Percentiles rank a stretch among this genome's conserved stretches.
Evolutionary conservation across 2,888 invertebrate genomes (phyloP).

Genomic region (Pegoplata infirma): DNA sequence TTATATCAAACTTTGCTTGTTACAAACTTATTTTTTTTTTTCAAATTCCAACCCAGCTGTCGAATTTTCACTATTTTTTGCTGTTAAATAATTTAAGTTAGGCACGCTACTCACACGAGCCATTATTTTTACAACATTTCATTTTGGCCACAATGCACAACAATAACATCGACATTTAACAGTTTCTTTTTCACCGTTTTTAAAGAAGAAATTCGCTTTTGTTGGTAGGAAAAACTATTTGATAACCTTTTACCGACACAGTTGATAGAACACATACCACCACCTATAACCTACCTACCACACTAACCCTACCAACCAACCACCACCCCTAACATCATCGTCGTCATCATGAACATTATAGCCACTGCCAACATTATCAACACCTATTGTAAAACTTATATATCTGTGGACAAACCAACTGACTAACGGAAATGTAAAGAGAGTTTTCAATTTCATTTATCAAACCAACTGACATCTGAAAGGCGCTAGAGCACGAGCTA

Average conservation of each 20-base stretch:
- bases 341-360: background rate
- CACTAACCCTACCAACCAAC: background rate
- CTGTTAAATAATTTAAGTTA: background rate
- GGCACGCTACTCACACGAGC: slow-evolving; percentile 26
- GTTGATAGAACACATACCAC: slow-evolving; percentile 41
- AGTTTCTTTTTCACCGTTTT: background rate
- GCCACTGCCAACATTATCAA: slow-evolving; percentile 24
- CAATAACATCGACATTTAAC: slow-evolving; percentile 22
- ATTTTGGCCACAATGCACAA: slow-evolving; percentile 11
- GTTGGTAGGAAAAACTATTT: slow-evolving; percentile 46
- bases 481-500: slow-evolving; percentile 50
- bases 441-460: slow-evolving; percentile 60
- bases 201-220: background rate
- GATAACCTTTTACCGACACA: slow-evolving; percentile 58
- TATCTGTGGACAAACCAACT: slow-evolving; percentile 19
- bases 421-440: slow-evolving; percentile 37
- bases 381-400: slow-evolving; percentile 16
- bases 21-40: background rate
- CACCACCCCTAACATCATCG: background rate
- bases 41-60: slow-evolving; percentile 22
- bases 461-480: slow-evolving; percentile 57
- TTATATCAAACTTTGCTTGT: background rate
- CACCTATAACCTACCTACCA: slow-evolving; percentile 9
- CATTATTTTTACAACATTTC: slow-evolving; percentile 21
- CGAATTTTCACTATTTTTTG: background rate